These are phyloP conservation scores for Lydus trimaculatus DNA, from an alignment of 2,888 invertebrate genomes.

Conservation along the genomic window DNA sequence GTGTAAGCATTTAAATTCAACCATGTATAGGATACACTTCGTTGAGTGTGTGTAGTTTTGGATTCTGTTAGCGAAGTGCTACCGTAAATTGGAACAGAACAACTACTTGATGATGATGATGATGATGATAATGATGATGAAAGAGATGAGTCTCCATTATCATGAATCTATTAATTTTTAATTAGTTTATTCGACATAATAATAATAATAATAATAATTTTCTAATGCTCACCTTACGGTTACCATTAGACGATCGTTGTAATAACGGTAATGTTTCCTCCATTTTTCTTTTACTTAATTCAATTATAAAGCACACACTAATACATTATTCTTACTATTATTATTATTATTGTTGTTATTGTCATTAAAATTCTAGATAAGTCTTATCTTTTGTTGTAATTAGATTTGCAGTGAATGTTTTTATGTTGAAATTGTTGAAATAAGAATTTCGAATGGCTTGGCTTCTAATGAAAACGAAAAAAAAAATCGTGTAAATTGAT, in stretches of 20 bases:
- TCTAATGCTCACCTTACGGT: background rate
- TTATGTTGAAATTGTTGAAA: background rate
- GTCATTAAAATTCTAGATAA: constrained; percentile 3
- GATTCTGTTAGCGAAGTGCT: background rate
- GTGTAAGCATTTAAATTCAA: background rate
- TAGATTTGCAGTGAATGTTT: background rate
- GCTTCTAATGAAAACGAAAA: background rate
- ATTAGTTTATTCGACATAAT: background rate
- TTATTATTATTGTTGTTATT: constrained; percentile 4
- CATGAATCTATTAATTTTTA: background rate
- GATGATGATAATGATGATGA: background rate
- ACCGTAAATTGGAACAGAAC: background rate
- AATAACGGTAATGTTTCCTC: background rate
- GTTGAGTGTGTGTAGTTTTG: background rate
- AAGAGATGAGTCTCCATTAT: background rate
- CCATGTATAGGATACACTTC: background rate
- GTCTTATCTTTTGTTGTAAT: background rate
- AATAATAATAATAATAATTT: background rate
- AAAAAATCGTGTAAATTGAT: background rate
- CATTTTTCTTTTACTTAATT: background rate
- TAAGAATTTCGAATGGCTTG: background rate
- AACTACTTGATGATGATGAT: background rate
- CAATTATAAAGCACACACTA: background rate
- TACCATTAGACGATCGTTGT: constrained; percentile 1
- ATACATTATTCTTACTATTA: background rate